Evolutionary conservation across 2,113 vertebrate species (phyloP), one percentile per base, ranked within the genome.

Genomic region (Chauna torquata): DNA sequence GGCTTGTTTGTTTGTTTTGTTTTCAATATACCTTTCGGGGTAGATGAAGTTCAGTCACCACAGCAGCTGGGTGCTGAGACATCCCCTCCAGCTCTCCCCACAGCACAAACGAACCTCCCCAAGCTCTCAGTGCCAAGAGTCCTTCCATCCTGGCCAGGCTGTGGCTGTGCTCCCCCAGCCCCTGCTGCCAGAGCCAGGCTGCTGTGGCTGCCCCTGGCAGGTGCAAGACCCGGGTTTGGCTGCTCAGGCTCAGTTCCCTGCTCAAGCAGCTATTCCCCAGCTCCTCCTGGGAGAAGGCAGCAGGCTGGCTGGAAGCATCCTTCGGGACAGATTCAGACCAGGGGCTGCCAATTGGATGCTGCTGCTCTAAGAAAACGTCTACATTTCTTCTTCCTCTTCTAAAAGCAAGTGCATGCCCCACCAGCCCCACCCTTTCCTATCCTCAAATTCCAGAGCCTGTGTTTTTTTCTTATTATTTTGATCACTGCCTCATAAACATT

Each of bases 351-450:
- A 58, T 49, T 9, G 28, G 79, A 92, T 0, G 0, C 28, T 80
- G 61, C 50, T 65, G 32, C 64, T 91, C 42, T 64, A 82, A 40
- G 34, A 76, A 92, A 84, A 89, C 1, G 5, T 77, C 71, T 54
- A 6, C n/a, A 19, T 70, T 88, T 92, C 40, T 82, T 83, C 62
- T 85, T 82, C 40, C 22, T 88, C 30, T 69, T 65, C 69, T 52
- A 66, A 90, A 96, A 96, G 80, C 54, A 96, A 94, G 85, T 50
- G 68, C 52, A 90, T 91, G 62, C 9, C 77, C 65, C 77, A 72
- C 14, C 87, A 96, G 66, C 66, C 42, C 44, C 79, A 90, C 58
- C 66, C 55, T 89, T 70, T 74, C 38, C 74, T 82, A 70, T 55
- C 45, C 58, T 85, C 45, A 80, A 49, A 91, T 94, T 94, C 72